Evolutionary conservation across 2,113 vertebrate genomes (phyloP).

Genomic region (Hydrochoerus hydrochaeris): DNA sequence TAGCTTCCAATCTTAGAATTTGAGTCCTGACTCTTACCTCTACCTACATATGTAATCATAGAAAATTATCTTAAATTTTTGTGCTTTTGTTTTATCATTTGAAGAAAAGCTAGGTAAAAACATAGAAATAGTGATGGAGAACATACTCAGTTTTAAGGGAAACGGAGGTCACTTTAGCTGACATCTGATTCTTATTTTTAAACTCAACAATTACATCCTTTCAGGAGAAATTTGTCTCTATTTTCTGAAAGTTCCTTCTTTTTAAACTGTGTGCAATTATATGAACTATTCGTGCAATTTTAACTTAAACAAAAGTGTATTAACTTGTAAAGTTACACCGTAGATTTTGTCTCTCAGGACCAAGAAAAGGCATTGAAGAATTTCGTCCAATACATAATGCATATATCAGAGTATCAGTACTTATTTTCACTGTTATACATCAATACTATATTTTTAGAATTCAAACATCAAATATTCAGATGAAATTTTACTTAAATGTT

Average conservation of each 20-base stretch:
- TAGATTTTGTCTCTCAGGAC: background rate
- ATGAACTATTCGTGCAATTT: background rate
- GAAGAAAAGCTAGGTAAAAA: background rate
- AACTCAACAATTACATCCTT: background rate
- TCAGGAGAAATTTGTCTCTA: background rate
- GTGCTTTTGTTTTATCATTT: background rate
- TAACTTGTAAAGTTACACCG: background rate
- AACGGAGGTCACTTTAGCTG: background rate
- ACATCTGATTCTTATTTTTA: background rate
- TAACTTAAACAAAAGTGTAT: background rate
- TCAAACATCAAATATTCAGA: background rate
- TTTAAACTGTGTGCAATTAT: constrained; percentile 26
- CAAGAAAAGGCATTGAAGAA: background rate
- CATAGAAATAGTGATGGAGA: background rate
- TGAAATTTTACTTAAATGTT: background rate
- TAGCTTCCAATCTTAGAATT: background rate
- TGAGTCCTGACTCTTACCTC: background rate
- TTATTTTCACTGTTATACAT: background rate
- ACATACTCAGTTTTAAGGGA: background rate
- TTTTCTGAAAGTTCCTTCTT: background rate
- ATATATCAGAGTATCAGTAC: background rate
- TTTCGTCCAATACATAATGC: background rate
- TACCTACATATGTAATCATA: background rate
- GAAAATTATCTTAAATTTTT: background rate
- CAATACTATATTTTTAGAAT: constrained; percentile 23